Evolutionary conservation across 2,888 invertebrate species (phyloP), one percentile per base, ranked within the genome.

Genomic region (Ypsolopha scabrella): DNA sequence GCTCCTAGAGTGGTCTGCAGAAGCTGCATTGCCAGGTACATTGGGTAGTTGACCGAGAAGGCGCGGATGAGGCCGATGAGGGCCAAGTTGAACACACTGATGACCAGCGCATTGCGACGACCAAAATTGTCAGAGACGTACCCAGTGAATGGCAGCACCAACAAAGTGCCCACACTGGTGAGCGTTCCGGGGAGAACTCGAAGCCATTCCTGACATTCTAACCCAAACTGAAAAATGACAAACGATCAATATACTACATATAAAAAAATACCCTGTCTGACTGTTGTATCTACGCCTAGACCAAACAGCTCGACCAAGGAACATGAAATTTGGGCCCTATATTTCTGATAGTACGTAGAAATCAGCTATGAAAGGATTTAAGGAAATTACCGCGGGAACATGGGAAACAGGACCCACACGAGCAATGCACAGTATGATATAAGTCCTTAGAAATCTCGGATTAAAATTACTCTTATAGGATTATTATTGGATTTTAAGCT

Each of bases 181-280:
- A 93, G 75, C 2, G 93, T 92, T 2, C 94, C 94, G 6, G 93
- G 89, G 56, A 93, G 66, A 0, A 92, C 88, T 47, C 93, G 78
- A 60, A 91, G 89, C 93, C 93, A 93, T 55, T 90, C 87, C 52
- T 89, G 86, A 58, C 92, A 92, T 10, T 89, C 89, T 6, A 92
- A 70, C 58, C 87, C 80, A 63, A 90, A 92, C 92, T 92, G 66
- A 13, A 80, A 78, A 60, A 41, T 10, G 36, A 54, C 33, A 11
- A 48, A 2, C 44, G 39, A 4, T 24, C 39, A 39, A 9, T 39
- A 2, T n/a, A n/a, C n/a, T n/a, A n/a, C n/a, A n/a, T 39, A n/a
- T n/a, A n/a, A n/a, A n/a, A n/a, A n/a, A n/a, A n/a, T n/a, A n/a
- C n/a, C n/a, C n/a, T n/a, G n/a, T n/a, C n/a, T n/a, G n/a, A n/a